These are phyloP conservation scores for Lontra canadensis DNA, from an alignment of 2,113 vertebrate genomes.

Conservation along the genomic window DNA sequence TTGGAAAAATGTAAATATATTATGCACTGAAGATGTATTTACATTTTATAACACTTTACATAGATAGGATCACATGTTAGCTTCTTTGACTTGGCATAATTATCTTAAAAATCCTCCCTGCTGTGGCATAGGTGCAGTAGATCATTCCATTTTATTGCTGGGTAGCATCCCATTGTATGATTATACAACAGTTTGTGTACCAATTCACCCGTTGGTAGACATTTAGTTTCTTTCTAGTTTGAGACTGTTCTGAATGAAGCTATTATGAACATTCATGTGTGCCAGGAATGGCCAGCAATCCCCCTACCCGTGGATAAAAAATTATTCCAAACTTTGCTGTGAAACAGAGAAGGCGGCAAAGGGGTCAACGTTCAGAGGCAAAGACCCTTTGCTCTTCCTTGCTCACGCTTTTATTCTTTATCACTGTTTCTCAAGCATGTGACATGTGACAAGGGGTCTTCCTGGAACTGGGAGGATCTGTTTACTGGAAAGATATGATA, in stretches of 20 bases:
- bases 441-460: no score
- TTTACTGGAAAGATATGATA: no score
- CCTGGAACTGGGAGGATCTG: no score
- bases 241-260: background rate
- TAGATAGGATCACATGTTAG: background rate
- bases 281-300: no score
- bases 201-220: background rate
- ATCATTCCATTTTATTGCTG: background rate
- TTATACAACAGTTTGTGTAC: background rate
- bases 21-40: background rate
- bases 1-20: background rate
- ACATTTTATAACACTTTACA: background rate
- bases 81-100: background rate
- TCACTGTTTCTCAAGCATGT: no score
- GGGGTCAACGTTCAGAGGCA: no score
- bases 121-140: background rate
- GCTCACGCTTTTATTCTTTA: no score
- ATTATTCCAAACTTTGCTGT: no score
- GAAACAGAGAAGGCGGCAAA: no score
- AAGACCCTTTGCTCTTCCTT: no score
- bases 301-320: no score
- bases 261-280: background rate
- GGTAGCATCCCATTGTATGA: background rate
- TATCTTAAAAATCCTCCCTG: background rate
- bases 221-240: background rate